These are phyloP conservation scores for Trachemys scripta DNA, from an alignment of 2,113 vertebrate genomes.

Conservation along the genomic window DNA sequence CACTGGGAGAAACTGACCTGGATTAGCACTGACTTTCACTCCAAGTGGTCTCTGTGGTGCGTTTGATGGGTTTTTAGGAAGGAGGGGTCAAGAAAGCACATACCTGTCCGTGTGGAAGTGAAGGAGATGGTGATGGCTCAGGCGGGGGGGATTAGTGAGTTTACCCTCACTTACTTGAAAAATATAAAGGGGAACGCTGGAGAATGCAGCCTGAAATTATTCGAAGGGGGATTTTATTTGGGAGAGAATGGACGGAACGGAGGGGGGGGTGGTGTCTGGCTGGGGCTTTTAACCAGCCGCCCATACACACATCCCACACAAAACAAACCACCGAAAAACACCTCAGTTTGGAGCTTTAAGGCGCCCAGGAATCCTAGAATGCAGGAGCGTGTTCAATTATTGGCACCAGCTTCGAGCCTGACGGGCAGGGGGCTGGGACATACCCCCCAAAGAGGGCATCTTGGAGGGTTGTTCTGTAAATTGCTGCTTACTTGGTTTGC, in stretches of 20 bases:
- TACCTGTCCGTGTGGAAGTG: neutral
- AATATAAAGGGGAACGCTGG: neutral
- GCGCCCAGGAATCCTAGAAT: neutral
- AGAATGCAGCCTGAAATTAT: neutral
- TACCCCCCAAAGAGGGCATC: neutral
- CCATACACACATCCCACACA: neutral
- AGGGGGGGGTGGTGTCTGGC: neutral
- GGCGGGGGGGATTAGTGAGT: neutral
- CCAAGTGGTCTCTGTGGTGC: neutral
- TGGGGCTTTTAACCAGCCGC: neutral
- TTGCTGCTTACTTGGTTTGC: neutral
- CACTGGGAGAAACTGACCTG: slow-evolving; percentile 16
- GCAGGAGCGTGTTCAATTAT: too few relatives aligned
- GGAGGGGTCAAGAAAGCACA: neutral
- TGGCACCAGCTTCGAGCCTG: neutral
- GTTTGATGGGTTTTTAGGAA: neutral
- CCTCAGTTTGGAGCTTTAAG: neutral
- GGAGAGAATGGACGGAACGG: neutral
- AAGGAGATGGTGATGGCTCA: neutral
- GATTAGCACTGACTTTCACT: slow-evolving; percentile 15
- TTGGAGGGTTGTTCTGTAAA: neutral
- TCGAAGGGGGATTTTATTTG: neutral
- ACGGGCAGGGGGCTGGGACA: neutral
- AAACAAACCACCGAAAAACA: neutral
- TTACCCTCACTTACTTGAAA: neutral